Evolutionary conservation across 2,888 invertebrate genomes (phyloP).

Genomic region (Tetheella fluctuosa): DNA sequence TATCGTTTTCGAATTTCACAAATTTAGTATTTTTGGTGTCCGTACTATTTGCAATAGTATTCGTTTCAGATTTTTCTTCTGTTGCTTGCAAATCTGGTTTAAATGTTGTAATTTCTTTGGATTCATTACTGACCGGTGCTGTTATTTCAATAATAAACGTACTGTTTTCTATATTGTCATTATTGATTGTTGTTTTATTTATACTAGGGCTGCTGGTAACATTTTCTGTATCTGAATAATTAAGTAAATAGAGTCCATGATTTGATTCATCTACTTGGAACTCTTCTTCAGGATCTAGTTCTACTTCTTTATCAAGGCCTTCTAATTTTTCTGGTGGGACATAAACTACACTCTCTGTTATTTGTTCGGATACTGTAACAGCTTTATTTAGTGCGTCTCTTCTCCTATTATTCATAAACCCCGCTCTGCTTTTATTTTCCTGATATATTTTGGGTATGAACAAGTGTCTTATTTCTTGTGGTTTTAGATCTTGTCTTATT

Average conservation of each 20-base stretch:
- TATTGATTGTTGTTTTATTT: constrained; percentile 52
- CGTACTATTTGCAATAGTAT: constrained; percentile 66
- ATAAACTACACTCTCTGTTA: constrained; percentile 68
- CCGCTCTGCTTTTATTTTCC: constrained; percentile 70
- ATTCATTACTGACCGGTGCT: constrained; percentile 32
- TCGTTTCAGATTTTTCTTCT: constrained; percentile 62
- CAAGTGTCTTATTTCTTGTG: constrained; percentile 75
- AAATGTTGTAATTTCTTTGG: constrained; percentile 43
- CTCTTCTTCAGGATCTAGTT: constrained; percentile 80
- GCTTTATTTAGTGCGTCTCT: constrained; percentile 59
- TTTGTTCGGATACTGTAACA: constrained; percentile 51
- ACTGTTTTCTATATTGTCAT: constrained; percentile 49
- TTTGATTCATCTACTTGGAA: constrained; percentile 83
- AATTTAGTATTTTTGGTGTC: constrained; percentile 58
- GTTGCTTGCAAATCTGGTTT: constrained; percentile 44
- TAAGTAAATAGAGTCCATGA: constrained; percentile 78
- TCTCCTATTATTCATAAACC: constrained; percentile 71
- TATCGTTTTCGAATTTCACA: constrained; percentile 64
- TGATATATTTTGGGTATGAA: constrained; percentile 71
- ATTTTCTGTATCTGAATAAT: constrained; percentile 78
- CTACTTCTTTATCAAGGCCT: constrained; percentile 73
- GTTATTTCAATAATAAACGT: constrained; percentile 46
- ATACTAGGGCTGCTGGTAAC: constrained; percentile 57
- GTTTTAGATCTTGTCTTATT: constrained; percentile 70
- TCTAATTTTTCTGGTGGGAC: constrained; percentile 78